A percentile compares a stretch with the other conserved stretches of the same genome.
Evolutionary conservation across 23 tunicate species (phyloP).

Genomic region (Oikopleura albicans): DNA sequence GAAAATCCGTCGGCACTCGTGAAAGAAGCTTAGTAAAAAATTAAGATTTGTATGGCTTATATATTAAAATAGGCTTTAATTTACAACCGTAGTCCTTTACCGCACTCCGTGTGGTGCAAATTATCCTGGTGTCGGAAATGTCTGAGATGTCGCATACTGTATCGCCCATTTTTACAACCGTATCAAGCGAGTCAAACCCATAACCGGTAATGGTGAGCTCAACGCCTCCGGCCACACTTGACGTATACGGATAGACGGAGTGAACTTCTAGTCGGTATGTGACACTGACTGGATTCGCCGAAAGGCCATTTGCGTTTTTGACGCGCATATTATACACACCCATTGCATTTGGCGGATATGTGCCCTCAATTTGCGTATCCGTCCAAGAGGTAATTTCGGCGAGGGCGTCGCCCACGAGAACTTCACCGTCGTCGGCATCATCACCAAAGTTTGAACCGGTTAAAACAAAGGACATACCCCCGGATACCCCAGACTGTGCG

Average conservation of each 20-base stretch:
- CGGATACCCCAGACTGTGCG: neutral
- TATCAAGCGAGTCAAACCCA: neutral
- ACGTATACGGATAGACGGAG: neutral
- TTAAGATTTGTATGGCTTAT: too few relatives aligned
- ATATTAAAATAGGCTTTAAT: too few relatives aligned
- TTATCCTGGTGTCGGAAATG: neutral
- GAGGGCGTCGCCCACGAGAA: neutral
- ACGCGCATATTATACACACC: neutral
- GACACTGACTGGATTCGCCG: neutral
- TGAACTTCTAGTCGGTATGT: neutral
- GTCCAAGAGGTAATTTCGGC: neutral
- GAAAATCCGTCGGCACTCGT: too few relatives aligned
- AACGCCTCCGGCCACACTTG: conserved; percentile 5
- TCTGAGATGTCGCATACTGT: neutral
- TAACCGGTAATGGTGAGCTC: neutral
- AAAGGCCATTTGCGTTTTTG: neutral
- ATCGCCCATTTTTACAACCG: neutral
- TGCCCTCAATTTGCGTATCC: neutral
- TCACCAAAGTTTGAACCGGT: neutral
- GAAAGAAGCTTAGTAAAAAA: too few relatives aligned
- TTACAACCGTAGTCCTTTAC: neutral
- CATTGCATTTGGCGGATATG: neutral
- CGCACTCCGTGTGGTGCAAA: neutral
- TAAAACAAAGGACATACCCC: neutral
- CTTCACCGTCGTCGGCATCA: neutral